phyloP scores from a whole-genome alignment of 2,888 invertebrate species.

The Suillia variegata region DNA sequence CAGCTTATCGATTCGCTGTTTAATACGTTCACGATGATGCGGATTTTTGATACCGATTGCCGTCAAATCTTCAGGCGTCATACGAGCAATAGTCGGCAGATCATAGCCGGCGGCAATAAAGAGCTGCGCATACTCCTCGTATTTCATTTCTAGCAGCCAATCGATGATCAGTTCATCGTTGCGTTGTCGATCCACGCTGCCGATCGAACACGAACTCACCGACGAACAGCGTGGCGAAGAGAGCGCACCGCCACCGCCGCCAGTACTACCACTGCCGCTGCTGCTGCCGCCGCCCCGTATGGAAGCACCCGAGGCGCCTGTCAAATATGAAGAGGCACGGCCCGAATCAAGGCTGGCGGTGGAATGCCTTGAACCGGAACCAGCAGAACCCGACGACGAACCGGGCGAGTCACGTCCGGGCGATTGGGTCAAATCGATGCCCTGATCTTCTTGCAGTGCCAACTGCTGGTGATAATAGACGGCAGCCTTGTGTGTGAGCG shows the following conservation, averaged over 20 bases:
- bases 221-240: slow-evolving; percentile 72
- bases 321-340: slow-evolving; percentile 81
- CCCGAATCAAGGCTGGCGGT: slow-evolving; percentile 87
- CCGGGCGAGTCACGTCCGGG: slow-evolving; percentile 94
- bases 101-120: slow-evolving; percentile 97
- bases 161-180: slow-evolving; percentile 91
- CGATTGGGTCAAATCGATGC: slow-evolving; percentile 88
- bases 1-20: slow-evolving; percentile 93
- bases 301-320: slow-evolving; percentile 57
- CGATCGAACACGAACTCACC: slow-evolving; percentile 78
- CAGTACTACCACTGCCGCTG: slow-evolving; percentile 37
- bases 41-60: slow-evolving; percentile 95
- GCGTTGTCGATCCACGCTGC: slow-evolving; percentile 77
- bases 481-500: slow-evolving; percentile 76
- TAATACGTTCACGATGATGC: slow-evolving; percentile 92
- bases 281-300: slow-evolving; percentile 56
- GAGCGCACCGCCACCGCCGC: slow-evolving; percentile 57
- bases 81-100: slow-evolving; percentile 95
- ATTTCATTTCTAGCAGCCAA: slow-evolving; percentile 91
- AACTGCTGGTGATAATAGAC: slow-evolving; percentile 83
- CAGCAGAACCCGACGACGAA: slow-evolving; percentile 84
- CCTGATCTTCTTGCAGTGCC: slow-evolving; percentile 84
- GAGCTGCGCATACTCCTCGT: slow-evolving; percentile 92
- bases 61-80: slow-evolving; percentile 96
- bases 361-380: slow-evolving; percentile 86